These are phyloP conservation scores for Tigriopus japonicus DNA, from an alignment of 1,140 invertebrate genomes.

Conservation along the genomic window DNA sequence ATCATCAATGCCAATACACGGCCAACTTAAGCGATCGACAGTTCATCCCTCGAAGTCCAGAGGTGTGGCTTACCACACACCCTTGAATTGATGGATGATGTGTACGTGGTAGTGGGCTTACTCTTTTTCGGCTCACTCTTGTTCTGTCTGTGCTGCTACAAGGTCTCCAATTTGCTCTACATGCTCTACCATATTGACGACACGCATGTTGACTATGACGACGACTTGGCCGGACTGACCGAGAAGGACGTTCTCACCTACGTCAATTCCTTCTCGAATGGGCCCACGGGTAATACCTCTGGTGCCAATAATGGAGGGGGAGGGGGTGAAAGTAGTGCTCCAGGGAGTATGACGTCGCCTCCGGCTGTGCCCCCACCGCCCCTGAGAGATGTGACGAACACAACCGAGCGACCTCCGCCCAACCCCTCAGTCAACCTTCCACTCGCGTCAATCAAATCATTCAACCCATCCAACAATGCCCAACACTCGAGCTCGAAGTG, in stretches of 20 bases:
- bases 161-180: slow-evolving; percentile 6
- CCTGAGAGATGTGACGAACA: neutral
- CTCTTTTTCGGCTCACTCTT: slow-evolving; percentile 1
- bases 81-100: slow-evolving; percentile 10
- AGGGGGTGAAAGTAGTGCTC: too few relatives aligned
- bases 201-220: neutral
- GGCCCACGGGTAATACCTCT: neutral
- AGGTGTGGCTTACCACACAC: too few relatives aligned
- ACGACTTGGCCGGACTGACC: neutral
- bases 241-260: neutral
- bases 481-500: too few relatives aligned
- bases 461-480: too few relatives aligned
- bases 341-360: neutral
- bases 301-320: neutral
- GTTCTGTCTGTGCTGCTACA: slow-evolving; percentile 13
- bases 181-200: slow-evolving; percentile 12
- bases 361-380: neutral
- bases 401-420: neutral
- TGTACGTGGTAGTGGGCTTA: slow-evolving; percentile 7
- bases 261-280: neutral
- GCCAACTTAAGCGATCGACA: too few relatives aligned
- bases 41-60: too few relatives aligned
- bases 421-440: neutral
- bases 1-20: too few relatives aligned
- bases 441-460: neutral